A percentile compares a stretch with the other conserved stretches of the same genome.
Evolutionary conservation across 2,888 invertebrate genomes (phyloP).

Genomic region (Oxyteleia sp.): DNA sequence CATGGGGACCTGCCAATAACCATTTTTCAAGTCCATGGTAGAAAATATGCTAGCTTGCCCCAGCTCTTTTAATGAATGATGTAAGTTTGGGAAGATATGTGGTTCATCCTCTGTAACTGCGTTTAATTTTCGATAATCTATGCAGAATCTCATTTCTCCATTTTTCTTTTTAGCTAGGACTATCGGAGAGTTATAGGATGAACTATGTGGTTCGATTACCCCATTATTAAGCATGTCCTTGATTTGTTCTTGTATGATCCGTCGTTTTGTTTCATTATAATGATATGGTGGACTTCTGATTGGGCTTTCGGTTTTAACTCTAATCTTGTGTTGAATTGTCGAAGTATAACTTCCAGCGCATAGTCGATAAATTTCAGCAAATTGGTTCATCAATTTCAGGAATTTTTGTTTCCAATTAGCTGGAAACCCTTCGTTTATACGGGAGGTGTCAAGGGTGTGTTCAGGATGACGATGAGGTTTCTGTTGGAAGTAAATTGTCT

Average conservation of each 20-base stretch:
- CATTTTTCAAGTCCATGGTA: neutral
- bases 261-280: constrained; percentile 13
- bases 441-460: too few relatives aligned
- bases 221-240: constrained; percentile 70
- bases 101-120: constrained; percentile 8
- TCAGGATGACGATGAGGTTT: too few relatives aligned
- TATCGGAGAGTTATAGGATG: constrained; percentile 69
- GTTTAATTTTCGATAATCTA: constrained; percentile 65
- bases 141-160: too few relatives aligned
- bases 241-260: constrained; percentile 48
- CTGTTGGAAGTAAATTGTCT: too few relatives aligned
- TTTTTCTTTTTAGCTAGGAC: constrained; percentile 71
- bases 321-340: too few relatives aligned
- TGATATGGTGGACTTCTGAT: too few relatives aligned
- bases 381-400: too few relatives aligned
- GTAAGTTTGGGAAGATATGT: neutral
- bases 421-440: too few relatives aligned
- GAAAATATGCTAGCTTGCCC: constrained; percentile 5
- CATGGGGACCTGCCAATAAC: constrained; percentile 6
- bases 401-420: too few relatives aligned
- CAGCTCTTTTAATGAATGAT: constrained; percentile 10
- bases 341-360: too few relatives aligned
- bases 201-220: constrained; percentile 66
- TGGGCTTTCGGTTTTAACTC: too few relatives aligned
- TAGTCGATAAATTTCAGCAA: too few relatives aligned